These are phyloP conservation scores for Hexactinellida sp. DNA, from an alignment of 37 sponge, comb jelly and placozoan species.

Conservation along the genomic window DNA sequence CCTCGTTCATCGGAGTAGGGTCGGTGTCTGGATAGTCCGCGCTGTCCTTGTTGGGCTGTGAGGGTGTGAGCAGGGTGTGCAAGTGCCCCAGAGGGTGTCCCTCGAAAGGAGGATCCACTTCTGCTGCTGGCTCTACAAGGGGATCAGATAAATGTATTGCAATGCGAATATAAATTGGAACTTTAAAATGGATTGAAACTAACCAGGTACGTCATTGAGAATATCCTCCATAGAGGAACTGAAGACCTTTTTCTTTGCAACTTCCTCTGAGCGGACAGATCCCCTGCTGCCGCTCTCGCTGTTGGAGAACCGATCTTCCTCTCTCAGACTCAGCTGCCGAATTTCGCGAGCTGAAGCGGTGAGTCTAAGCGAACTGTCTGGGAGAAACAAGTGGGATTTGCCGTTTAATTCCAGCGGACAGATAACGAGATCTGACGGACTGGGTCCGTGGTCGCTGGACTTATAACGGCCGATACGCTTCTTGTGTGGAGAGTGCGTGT, in stretches of 20 bases:
- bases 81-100: not conserved
- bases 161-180: no score
- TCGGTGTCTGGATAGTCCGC: not conserved
- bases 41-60: not conserved
- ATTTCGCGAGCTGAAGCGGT: not conserved
- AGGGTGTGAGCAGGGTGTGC: not conserved
- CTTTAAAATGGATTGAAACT: not conserved
- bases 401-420: not conserved
- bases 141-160: not conserved
- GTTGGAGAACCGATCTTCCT: not conserved
- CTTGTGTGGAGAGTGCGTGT: not conserved
- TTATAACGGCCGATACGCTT: not conserved
- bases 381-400: not conserved
- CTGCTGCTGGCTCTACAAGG: not conserved
- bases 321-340: not conserved
- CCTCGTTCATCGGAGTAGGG: not conserved
- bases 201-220: not conserved
- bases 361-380: not conserved
- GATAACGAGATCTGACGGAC: not conserved
- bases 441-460: not conserved
- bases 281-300: not conserved
- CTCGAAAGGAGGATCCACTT: no score
- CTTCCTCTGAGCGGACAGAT: not conserved
- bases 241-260: not conserved
- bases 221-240: not conserved